These are phyloP conservation scores for Clangula hyemalis DNA, from an alignment of 2,797 vertebrate species.

Conservation along the genomic window DNA sequence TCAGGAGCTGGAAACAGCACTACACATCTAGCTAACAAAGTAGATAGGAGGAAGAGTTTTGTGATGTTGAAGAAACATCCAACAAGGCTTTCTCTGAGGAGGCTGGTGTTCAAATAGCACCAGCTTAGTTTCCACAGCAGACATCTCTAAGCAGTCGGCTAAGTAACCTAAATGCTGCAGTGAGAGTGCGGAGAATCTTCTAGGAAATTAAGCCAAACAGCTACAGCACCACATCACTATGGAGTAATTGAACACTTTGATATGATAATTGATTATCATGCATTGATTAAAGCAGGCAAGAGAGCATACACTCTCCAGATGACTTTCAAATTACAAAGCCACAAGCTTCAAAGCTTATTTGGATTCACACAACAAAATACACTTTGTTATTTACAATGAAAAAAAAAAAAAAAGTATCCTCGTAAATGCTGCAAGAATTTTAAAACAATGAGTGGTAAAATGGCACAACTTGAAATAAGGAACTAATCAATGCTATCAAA, in stretches of 20 bases:
- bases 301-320: conserved; percentile 63
- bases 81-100: background rate
- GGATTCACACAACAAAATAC: conserved; percentile 74
- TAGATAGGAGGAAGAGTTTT: background rate
- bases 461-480: conserved; percentile 84
- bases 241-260: conserved; percentile 69
- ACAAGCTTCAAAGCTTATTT: conserved; percentile 83
- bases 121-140: conserved; percentile 14
- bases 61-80: background rate
- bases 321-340: conserved; percentile 76
- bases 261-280: conserved; percentile 72
- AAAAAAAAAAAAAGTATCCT: conserved; percentile 56
- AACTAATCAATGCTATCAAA: conserved; percentile 90
- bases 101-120: background rate
- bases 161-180: background rate
- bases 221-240: conserved; percentile 19
- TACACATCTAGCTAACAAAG: background rate
- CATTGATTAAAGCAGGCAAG: conserved; percentile 68
- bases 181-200: background rate
- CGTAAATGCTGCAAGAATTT: conserved; percentile 75
- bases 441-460: conserved; percentile 66
- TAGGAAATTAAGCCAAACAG: conserved; percentile 42
- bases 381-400: conserved; percentile 77
- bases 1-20: background rate
- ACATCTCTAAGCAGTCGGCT: background rate